These are phyloP conservation scores for Pseudomyrmex cubaensis DNA, from an alignment of 1,140 invertebrate species.

Conservation along the genomic window DNA sequence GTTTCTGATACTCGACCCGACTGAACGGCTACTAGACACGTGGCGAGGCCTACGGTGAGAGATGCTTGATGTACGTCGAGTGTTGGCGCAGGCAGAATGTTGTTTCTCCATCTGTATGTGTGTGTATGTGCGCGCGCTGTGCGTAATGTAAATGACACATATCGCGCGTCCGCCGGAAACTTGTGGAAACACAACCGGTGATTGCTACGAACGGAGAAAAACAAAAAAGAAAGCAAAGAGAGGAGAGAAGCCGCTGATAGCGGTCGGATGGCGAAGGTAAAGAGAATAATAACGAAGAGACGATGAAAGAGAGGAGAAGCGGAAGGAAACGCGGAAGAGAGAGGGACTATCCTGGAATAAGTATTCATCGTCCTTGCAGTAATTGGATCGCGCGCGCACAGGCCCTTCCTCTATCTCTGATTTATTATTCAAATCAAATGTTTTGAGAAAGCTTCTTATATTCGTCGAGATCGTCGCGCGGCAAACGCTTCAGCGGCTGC, in stretches of 20 bases:
- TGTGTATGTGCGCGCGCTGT: neutral
- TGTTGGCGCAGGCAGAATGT: slow-evolving; percentile 15
- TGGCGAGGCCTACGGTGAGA: slow-evolving; percentile 10
- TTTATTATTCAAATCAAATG: slow-evolving; percentile 82
- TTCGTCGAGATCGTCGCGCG: slow-evolving; percentile 35
- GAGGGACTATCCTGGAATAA: slow-evolving; percentile 70
- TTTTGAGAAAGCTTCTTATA: slow-evolving; percentile 76
- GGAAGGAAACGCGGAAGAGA: slow-evolving; percentile 39
- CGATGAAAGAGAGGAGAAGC: slow-evolving; percentile 48
- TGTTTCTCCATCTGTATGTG: slow-evolving; percentile 28
- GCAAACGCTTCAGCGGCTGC: slow-evolving; percentile 59
- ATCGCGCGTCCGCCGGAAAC: slow-evolving; percentile 75
- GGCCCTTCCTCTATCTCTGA: slow-evolving; percentile 71
- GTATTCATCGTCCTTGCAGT: slow-evolving; percentile 77
- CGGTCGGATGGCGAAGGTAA: slow-evolving; percentile 41
- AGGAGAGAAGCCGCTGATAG: slow-evolving; percentile 32
- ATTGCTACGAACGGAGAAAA: slow-evolving; percentile 4
- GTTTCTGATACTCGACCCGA: slow-evolving; percentile 10
- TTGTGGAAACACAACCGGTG: slow-evolving; percentile 46
- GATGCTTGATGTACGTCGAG: slow-evolving; percentile 34
- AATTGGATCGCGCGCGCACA: slow-evolving; percentile 77
- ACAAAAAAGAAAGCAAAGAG: slow-evolving; percentile 16
- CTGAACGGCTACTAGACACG: slow-evolving; percentile 55
- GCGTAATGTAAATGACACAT: slow-evolving; percentile 81
- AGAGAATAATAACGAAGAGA: slow-evolving; percentile 62